A percentile compares a stretch with the other conserved stretches of the same genome.
Conservation (phyloP, 2,888 invertebrate genomes). For the Spodoptera picta region DNA sequence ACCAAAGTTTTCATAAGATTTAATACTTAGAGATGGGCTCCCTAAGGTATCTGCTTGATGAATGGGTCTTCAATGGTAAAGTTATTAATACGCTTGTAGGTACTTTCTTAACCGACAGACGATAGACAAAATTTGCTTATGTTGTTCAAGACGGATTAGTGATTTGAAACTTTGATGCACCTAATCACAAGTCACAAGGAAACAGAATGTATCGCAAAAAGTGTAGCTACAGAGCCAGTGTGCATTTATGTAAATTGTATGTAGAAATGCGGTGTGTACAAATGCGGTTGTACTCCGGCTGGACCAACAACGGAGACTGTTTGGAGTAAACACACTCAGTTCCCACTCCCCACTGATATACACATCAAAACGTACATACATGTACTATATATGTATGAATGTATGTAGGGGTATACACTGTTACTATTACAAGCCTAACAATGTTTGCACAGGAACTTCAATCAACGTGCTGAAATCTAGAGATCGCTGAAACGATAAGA, state of each 20-base stretch:
- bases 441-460: neutral
- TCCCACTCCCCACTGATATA: conserved; percentile 15
- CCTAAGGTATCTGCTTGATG: too few relatives aligned
- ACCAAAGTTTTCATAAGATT: too few relatives aligned
- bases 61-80: too few relatives aligned
- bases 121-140: too few relatives aligned
- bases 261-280: conserved; percentile 29
- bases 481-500: too few relatives aligned
- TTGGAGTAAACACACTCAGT: conserved; percentile 20
- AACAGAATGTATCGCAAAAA: conserved; percentile 6
- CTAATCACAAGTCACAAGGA: too few relatives aligned
- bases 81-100: too few relatives aligned
- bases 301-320: neutral
- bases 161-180: too few relatives aligned
- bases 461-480: conserved; percentile 3
- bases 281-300: conserved; percentile 3
- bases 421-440: conserved; percentile 2
- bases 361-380: neutral
- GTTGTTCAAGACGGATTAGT: too few relatives aligned
- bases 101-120: too few relatives aligned
- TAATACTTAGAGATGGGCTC: too few relatives aligned
- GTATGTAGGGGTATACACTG: neutral
- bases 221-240: neutral
- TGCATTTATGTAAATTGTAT: conserved; percentile 11
- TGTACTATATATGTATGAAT: neutral